Base-by-base conservation (phyloP, 2,113 vertebrate genomes). In the Marmota monax region DNA sequence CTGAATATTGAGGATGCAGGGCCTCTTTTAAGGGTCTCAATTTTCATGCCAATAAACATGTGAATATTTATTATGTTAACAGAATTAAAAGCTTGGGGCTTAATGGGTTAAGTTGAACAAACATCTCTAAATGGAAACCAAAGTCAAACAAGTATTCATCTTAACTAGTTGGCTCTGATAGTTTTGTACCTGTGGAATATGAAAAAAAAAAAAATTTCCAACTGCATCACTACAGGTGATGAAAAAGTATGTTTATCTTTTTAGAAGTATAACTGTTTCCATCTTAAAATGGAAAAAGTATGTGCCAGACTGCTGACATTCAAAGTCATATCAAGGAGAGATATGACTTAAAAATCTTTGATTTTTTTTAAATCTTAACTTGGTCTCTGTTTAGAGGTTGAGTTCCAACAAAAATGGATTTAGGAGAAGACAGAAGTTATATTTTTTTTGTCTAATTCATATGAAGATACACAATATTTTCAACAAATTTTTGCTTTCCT, bases 101-200 rank as follows among this genome's bases (percentile, higher is more conserved):
- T 70, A 70, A 34, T 70, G 16, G 67, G 67, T 70, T 29, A 97
- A 94, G 29, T 34, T 69, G 77, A 90, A 74, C 9, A 88, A 58
- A 56, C 84, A 78, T 88, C 18, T 92, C 56, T 92, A 70, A 97
- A 82, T 91, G n/a, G 56, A 91, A 94, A 87, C 65, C 90, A 87
- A 90, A 93, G 32, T 63, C 73, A 96, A 94, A 45, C 65, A 53
- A 86, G 18, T 29, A 87, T 63, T 96, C 76, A 94, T 34, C 58
- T 91, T 92, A 94, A 94, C 25, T 51, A 82, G 27, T 39, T 96
- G 78, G 77, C 32, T 90, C 63, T 32, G 56, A 69, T 20, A 69
- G 11, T 69, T 90, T 83, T 37, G 5, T 22, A 65, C 63, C 37
- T 61, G 6, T 92, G 56, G 34, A 92, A 74, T 74, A 83, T 34